Evolutionary conservation across 2,113 vertebrate genomes (phyloP).

Genomic region (Epinephelus moara): DNA sequence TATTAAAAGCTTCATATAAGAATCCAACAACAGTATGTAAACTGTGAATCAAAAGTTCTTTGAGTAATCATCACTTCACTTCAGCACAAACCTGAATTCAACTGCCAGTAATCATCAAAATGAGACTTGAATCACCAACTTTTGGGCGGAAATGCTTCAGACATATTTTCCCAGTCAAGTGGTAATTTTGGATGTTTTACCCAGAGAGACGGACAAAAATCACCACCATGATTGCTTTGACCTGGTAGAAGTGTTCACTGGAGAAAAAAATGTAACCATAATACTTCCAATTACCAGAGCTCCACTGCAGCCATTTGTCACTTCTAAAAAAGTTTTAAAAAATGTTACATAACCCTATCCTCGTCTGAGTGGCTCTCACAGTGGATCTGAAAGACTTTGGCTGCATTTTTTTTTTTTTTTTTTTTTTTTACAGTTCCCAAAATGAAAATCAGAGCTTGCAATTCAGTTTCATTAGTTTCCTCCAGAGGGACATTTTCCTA

Average conservation of each 20-base stretch:
- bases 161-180: neutral
- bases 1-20: neutral
- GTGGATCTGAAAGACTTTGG: neutral
- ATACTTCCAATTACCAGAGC: neutral
- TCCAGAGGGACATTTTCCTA: conserved; percentile 5
- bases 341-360: neutral
- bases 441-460: neutral
- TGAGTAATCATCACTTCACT: neutral
- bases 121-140: neutral
- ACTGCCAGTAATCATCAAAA: neutral
- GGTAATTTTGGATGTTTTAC: conserved; percentile 3
- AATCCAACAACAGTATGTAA: neutral
- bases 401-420: conserved; percentile 6
- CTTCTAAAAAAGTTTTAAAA: neutral
- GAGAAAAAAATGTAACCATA: neutral
- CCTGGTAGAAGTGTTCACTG: neutral
- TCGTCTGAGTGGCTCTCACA: conserved; percentile 7
- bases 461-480: neutral
- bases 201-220: neutral
- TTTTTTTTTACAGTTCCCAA: neutral
- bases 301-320: neutral
- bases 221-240: conserved; percentile 13
- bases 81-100: neutral
- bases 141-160: neutral
- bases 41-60: neutral